Evolutionary conservation across 2,888 invertebrate genomes (phyloP).

Genomic region (Arge pagana): DNA sequence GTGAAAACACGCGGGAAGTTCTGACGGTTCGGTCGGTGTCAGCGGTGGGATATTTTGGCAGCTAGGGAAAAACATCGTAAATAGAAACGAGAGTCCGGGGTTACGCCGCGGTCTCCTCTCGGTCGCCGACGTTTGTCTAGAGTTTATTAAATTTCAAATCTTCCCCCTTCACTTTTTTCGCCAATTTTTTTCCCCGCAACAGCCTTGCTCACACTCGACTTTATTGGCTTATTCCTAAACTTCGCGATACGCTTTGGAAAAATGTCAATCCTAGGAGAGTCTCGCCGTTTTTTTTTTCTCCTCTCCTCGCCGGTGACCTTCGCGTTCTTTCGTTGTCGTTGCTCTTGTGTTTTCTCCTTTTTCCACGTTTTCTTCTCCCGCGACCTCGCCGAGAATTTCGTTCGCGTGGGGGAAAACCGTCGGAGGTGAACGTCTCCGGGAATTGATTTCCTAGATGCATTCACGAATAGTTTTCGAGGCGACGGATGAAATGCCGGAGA

Average conservation of each 20-base stretch:
- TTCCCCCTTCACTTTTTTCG: not conserved
- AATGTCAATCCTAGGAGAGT: too few species aligned
- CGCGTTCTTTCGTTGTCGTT: not conserved
- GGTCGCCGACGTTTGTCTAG: not conserved
- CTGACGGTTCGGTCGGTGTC: too few species aligned
- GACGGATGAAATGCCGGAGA: too few species aligned
- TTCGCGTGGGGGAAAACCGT: too few species aligned
- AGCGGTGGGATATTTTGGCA: conserved; percentile 17
- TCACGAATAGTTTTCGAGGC: too few species aligned
- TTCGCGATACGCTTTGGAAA: too few species aligned
- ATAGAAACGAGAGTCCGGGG: conserved; percentile 16
- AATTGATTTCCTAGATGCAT: too few species aligned
- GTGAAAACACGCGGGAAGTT: too few species aligned
- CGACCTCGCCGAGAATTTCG: too few species aligned
- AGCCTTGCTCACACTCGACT: not conserved
- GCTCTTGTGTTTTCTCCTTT: not conserved
- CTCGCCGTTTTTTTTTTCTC: not conserved
- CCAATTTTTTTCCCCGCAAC: not conserved
- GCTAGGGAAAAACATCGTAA: conserved; percentile 17
- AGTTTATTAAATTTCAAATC: conserved; percentile 4
- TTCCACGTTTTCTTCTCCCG: not conserved
- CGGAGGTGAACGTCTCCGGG: too few species aligned
- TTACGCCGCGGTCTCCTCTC: too few species aligned
- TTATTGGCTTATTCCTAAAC: not conserved
- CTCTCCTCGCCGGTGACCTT: not conserved